Evolutionary conservation across 2,888 invertebrate genomes (phyloP), one percentile per base, ranked within the genome.

Genomic region (Conistra vaccinii): DNA sequence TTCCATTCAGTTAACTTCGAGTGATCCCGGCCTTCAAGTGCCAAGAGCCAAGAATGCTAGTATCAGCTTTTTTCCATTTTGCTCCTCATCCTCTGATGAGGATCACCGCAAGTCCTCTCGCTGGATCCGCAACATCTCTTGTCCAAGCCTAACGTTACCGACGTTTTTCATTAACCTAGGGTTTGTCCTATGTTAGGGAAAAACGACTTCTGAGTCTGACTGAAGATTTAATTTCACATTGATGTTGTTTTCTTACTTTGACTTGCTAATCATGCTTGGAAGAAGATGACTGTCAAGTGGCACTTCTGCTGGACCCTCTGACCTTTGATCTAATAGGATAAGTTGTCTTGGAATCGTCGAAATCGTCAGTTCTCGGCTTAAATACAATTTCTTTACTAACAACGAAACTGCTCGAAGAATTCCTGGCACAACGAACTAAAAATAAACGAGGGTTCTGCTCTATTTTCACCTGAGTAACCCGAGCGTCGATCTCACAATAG

Each of bases 401-500:
- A 20, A n/a, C 20, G 12, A 17, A 48, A 62, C 39, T 17, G 5
- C 17, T 70, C 42, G 55, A 57, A 69, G 57, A 67, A 69, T 42
- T 51, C 39, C 51, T 23, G 39, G 39, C 20, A 39, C 29, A n/a
- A 17, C 29, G 10, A 42, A 7, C 23, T 81, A 66, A 45, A 69
- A 69, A 62, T 76, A 76, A 23, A 14, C 51, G 3, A n/a, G 5
- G n/a, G 23, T 48, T 32, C 26, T 32, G 53, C 48, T 51, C 67
- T 51, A 63, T 67, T 70, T 83, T 42, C 69, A 83, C 80, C 67
- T 81, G 42, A 23, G 65, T 63, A 79, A 70, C 74, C 63, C 55
- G 67, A 79, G 55, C 80, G 32, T 53, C 79, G 51, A 72, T 39
- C 80, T 70, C 29, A 78, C 78, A 81, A 73, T 74, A 71, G 60